phyloP scores from a whole-genome alignment of 2,797 vertebrate species.

The Nannoperca obscura region DNA sequence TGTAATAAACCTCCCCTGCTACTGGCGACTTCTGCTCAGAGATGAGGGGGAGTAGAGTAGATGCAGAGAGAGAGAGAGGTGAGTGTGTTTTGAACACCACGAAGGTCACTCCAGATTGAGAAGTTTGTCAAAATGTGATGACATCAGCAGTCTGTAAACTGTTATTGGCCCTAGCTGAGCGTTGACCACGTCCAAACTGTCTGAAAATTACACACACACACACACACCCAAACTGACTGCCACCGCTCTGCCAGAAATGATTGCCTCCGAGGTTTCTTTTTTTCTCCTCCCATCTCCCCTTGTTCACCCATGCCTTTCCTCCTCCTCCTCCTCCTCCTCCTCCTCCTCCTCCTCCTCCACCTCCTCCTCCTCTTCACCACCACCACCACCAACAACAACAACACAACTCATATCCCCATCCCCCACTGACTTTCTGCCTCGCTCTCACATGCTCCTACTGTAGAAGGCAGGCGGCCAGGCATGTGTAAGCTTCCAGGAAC shows the following conservation, averaged over 20 bases:
- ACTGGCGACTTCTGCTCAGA: constrained; percentile 37
- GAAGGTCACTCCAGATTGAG: constrained; percentile 96
- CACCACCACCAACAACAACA: constrained; percentile 37
- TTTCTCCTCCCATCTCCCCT: constrained; percentile 53
- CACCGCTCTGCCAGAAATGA: constrained; percentile 90
- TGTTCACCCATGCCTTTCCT: constrained; percentile 61
- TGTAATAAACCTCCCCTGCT: constrained; percentile 44
- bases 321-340: constrained; percentile 22
- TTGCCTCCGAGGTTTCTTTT: constrained; percentile 90
- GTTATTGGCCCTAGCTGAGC: constrained; percentile 88
- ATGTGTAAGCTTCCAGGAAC: constrained; percentile 70
- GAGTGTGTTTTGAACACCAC: constrained; percentile 89
- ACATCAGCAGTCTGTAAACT: constrained; percentile 95
- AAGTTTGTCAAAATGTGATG: constrained; percentile 98
- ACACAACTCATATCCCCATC: constrained; percentile 55
- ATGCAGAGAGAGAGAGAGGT: constrained; percentile 80
- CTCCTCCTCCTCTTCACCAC: constrained; percentile 3
- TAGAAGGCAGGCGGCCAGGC: constrained; percentile 90
- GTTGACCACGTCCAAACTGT: constrained; percentile 51
- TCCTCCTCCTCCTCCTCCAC: constrained; percentile 36
- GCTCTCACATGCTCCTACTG: constrained; percentile 44
- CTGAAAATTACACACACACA: constrained; percentile 87
- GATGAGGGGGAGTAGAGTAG: constrained; percentile 38
- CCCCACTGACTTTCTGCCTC: constrained; percentile 53
- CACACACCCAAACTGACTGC: constrained; percentile 78